Conservation (phyloP, 2,888 invertebrate genomes). For the Sipunculus nudus region DNA sequence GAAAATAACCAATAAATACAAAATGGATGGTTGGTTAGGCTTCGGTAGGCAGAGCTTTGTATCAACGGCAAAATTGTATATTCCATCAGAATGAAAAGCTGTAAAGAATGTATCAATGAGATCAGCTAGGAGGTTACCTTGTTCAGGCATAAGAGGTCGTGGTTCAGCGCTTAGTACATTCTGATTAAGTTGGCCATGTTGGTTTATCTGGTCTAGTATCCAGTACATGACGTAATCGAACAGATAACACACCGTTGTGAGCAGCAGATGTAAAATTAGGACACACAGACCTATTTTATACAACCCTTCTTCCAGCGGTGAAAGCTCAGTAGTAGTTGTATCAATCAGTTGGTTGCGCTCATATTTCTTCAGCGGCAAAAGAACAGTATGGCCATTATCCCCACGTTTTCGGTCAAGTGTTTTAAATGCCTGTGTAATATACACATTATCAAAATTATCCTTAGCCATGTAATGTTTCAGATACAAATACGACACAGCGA, state of each 20-base stretch:
- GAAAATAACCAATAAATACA: constrained; percentile 28
- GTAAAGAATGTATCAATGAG: constrained; percentile 39
- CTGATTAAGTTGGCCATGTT: constrained; percentile 42
- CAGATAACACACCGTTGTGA: constrained; percentile 39
- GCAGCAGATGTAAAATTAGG: constrained; percentile 44
- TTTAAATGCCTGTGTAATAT: constrained; percentile 47
- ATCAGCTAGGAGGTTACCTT: constrained; percentile 38
- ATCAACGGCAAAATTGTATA: constrained; percentile 33
- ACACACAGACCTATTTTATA: constrained; percentile 44
- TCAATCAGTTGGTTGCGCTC: constrained; percentile 49
- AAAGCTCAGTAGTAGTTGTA: constrained; percentile 39
- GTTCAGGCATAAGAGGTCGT: constrained; percentile 31
- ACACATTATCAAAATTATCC: constrained; percentile 54
- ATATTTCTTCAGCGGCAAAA: constrained; percentile 50
- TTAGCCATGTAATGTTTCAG: constrained; percentile 46
- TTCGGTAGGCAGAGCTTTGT: constrained; percentile 31
- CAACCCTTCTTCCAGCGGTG: constrained; percentile 39
- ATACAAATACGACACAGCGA: constrained; percentile 35
- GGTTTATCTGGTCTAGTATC: constrained; percentile 44
- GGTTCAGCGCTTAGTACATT: constrained; percentile 35
- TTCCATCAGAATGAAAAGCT: constrained; percentile 33
- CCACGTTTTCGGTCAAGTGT: constrained; percentile 42
- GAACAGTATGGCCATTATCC: constrained; percentile 28
- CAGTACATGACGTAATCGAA: constrained; percentile 54
- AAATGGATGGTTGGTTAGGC: constrained; percentile 29